Evolutionary conservation across 2,888 invertebrate genomes (phyloP).

Genomic region (Coelopa pilipes): DNA sequence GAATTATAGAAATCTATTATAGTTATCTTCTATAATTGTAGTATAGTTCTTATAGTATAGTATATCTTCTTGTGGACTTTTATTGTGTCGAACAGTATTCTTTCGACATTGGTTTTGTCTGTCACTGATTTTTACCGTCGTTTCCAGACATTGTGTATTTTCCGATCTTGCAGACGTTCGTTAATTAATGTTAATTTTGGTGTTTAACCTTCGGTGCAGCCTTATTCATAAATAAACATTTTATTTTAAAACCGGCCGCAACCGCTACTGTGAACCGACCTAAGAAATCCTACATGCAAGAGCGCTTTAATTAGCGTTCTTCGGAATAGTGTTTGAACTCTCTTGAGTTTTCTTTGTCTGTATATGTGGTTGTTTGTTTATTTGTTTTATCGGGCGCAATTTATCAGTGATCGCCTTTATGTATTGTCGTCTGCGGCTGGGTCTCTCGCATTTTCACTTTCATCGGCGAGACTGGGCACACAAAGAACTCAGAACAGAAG

Average conservation of each 20-base stretch:
- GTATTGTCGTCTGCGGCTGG: neutral
- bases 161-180: neutral
- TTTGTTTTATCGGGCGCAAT: neutral
- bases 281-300: neutral
- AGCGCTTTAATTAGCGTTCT: conserved; percentile 10
- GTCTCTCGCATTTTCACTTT: neutral
- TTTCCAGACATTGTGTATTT: neutral
- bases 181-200: conserved; percentile 29
- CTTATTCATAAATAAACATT: conserved; percentile 11
- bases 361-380: too few relatives aligned
- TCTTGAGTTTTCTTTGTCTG: neutral
- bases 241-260: neutral
- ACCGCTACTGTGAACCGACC: neutral
- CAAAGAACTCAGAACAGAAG: too few relatives aligned
- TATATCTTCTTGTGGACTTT: too few relatives aligned
- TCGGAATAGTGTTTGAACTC: conserved; percentile 1
- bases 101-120: too few relatives aligned
- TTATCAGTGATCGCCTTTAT: conserved; percentile 4
- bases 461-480: neutral
- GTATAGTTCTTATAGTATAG: too few relatives aligned
- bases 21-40: too few relatives aligned
- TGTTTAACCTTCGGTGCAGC: neutral
- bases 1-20: too few relatives aligned
- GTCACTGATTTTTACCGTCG: too few relatives aligned
- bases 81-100: too few relatives aligned